These are phyloP conservation scores for Drosophila chauvacae DNA, from an alignment of 1,140 invertebrate genomes.

Conservation along the genomic window DNA sequence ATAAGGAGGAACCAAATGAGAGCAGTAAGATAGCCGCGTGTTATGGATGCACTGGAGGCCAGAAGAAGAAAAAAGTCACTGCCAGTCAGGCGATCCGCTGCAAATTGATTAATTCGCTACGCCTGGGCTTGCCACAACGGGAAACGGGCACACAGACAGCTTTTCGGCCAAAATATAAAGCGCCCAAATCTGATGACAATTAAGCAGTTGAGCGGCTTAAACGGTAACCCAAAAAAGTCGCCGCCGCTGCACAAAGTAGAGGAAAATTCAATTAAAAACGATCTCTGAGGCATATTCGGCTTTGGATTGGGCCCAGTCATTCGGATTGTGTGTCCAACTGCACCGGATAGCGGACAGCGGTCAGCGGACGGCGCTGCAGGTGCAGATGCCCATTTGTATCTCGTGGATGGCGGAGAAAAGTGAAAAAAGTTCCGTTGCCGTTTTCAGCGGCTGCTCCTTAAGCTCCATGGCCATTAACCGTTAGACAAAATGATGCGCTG, in stretches of 20 bases:
- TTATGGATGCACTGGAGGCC: conserved; percentile 27
- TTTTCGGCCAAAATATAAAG: conserved; percentile 26
- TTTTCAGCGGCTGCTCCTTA: conserved; percentile 47
- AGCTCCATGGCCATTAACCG: conserved; percentile 56
- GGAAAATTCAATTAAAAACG: conserved; percentile 68
- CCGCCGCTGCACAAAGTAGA: conserved; percentile 41
- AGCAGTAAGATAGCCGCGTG: conserved; percentile 18
- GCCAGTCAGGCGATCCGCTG: conserved; percentile 35
- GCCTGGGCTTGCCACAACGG: conserved; percentile 55
- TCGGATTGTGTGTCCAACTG: conserved; percentile 39
- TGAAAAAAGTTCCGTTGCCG: conserved; percentile 72
- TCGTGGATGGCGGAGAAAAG: conserved; percentile 67
- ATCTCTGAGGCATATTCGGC: conserved; percentile 9
- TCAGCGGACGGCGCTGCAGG: conserved; percentile 36
- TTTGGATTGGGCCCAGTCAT: conserved; percentile 45
- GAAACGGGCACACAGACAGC: conserved; percentile 37
- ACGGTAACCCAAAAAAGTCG: conserved; percentile 55
- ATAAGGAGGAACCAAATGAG: conserved; percentile 12
- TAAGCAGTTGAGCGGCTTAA: conserved; percentile 78
- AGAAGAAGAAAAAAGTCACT: conserved; percentile 29
- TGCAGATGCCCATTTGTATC: conserved; percentile 52
- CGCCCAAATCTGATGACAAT: conserved; percentile 66
- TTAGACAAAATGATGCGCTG: conserved; percentile 71
- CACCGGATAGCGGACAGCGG: conserved; percentile 17
- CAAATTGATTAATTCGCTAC: conserved; percentile 76